Percentiles rank a stretch among this genome's conserved stretches.
Evolutionary conservation across 2,113 vertebrate species (phyloP).

Genomic region (Antechinus flavipes): DNA sequence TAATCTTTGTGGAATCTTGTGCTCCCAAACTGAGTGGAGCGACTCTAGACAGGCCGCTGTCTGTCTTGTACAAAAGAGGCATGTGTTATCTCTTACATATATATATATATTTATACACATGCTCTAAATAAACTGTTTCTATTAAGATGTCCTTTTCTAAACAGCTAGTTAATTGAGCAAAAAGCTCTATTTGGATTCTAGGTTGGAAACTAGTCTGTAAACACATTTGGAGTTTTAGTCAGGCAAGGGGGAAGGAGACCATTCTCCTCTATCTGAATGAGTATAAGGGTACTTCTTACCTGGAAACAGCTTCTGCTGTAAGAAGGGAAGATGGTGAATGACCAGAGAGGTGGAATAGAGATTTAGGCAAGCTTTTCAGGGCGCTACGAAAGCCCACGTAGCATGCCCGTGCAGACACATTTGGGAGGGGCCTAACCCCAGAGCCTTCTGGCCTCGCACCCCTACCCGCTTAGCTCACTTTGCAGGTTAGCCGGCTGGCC

Average conservation of each 20-base stretch:
- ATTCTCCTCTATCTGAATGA: background rate
- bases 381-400: background rate
- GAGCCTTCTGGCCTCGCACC: background rate
- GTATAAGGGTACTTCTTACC: background rate
- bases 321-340: background rate
- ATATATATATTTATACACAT: slow-evolving; percentile 89
- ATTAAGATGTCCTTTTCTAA: slow-evolving; percentile 92
- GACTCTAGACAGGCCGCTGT: slow-evolving; percentile 85
- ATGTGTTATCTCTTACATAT: slow-evolving; percentile 94
- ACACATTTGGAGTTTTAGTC: background rate
- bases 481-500: background rate
- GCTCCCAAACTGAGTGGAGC: slow-evolving; percentile 92
- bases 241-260: background rate
- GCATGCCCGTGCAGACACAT: background rate
- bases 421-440: background rate
- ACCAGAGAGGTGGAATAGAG: background rate
- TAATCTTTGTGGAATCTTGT: slow-evolving; percentile 95
- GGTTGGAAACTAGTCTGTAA: background rate
- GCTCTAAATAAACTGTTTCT: slow-evolving; percentile 94
- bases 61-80: slow-evolving; percentile 91
- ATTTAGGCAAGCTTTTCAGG: background rate
- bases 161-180: slow-evolving; percentile 74
- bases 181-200: background rate
- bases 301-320: background rate
- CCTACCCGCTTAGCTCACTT: background rate